phyloP scores from a whole-genome alignment of 2,113 vertebrate genomes.

The Echinops telfairi region DNA sequence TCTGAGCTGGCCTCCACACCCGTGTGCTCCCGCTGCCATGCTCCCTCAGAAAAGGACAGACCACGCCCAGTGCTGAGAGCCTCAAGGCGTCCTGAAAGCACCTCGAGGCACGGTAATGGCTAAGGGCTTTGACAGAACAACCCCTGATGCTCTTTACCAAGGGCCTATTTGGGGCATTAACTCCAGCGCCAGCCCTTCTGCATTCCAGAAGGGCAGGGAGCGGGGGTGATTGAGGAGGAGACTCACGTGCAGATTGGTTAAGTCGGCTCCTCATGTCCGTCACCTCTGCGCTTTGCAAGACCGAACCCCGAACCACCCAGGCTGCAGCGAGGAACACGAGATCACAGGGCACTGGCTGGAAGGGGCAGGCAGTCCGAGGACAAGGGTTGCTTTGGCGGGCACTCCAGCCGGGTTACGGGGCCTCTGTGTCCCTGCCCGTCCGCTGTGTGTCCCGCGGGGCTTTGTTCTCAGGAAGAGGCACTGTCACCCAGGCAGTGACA shows the following conservation, averaged over 20 bases:
- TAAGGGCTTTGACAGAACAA: not conserved
- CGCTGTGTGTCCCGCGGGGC: not conserved
- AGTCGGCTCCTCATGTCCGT: not conserved
- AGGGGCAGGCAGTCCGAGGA: not conserved
- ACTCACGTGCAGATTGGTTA: not conserved
- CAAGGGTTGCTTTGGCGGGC: not conserved
- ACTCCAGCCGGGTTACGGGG: not conserved
- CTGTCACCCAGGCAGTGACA: not conserved
- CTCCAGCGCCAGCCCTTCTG: not conserved
- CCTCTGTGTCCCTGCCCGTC: not conserved
- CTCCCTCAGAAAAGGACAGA: not conserved
- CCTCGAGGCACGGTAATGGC: not conserved
- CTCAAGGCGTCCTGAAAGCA: not conserved
- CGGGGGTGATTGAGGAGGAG: slow-evolving; percentile 24
- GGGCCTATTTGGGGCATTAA: not conserved
- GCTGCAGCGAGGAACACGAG: not conserved
- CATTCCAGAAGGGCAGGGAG: slow-evolving; percentile 12
- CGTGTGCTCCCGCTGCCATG: not conserved
- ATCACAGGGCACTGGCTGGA: not conserved
- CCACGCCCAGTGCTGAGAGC: not conserved
- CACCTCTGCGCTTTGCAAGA: not conserved
- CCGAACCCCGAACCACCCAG: slow-evolving; percentile 15
- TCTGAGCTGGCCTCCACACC: not conserved
- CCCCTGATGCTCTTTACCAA: not conserved
- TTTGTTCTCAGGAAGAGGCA: not conserved